phyloP scores from a whole-genome alignment of 1,140 invertebrate species.

The Odontomachus brunneus region DNA sequence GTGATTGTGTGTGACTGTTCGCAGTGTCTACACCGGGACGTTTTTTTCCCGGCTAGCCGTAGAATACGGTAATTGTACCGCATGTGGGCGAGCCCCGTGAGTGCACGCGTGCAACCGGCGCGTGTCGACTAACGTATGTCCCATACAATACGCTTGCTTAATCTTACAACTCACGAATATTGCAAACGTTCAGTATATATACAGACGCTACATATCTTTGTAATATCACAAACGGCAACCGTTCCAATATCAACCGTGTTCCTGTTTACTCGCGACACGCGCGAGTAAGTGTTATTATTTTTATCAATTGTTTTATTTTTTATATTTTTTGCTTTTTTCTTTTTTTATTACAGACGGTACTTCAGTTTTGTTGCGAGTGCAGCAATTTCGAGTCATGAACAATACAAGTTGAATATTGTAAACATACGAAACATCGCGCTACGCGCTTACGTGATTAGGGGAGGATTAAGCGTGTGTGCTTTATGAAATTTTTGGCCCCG shows the following conservation, averaged over 20 bases:
- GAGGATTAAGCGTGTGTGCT: neutral
- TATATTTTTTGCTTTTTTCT: too few relatives aligned
- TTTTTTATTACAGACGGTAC: neutral
- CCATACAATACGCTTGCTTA: too few relatives aligned
- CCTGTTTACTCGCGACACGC: too few relatives aligned
- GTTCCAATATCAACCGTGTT: too few relatives aligned
- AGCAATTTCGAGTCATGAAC: neutral
- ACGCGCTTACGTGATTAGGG: neutral
- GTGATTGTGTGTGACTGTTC: conserved; percentile 15
- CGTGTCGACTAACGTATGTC: too few relatives aligned
- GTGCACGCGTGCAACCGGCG: neutral
- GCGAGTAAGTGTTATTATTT: too few relatives aligned
- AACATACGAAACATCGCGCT: neutral
- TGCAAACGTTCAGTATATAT: too few relatives aligned
- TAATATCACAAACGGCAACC: too few relatives aligned
- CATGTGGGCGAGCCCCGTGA: neutral
- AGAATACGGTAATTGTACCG: neutral
- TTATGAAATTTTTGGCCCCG: conserved; percentile 20
- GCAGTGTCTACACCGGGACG: neutral
- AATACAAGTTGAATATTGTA: neutral
- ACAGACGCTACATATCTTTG: too few relatives aligned
- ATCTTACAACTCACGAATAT: too few relatives aligned
- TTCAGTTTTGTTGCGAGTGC: neutral
- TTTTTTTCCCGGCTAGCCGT: conserved; percentile 9
- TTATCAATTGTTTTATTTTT: too few relatives aligned